Conservation (phyloP, 1,140 invertebrate genomes). For the Danaus melanippus region DNA sequence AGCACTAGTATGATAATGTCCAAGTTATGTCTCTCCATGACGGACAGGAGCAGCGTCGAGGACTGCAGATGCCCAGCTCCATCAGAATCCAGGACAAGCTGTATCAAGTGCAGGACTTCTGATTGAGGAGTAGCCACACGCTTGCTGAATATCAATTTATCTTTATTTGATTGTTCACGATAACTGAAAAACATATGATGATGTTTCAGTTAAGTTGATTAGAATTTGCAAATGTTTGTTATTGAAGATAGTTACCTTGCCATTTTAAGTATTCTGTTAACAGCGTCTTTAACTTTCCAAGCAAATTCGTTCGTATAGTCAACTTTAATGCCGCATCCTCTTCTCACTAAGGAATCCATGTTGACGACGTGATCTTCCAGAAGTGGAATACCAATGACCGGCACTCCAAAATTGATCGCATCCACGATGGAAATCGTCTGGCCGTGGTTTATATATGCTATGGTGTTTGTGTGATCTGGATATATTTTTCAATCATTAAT, state of each 20-base stretch:
- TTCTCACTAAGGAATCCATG: conserved; percentile 17
- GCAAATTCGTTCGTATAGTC: conserved; percentile 24
- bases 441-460: conserved; percentile 77
- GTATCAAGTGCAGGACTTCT: conserved; percentile 34
- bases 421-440: conserved; percentile 77
- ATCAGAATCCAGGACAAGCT: conserved; percentile 28
- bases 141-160: conserved; percentile 27
- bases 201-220: background rate
- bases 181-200: conserved; percentile 24
- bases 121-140: conserved; percentile 24
- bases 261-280: conserved; percentile 32
- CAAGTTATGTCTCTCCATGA: conserved; percentile 24
- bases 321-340: conserved; percentile 27
- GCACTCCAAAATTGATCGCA: conserved; percentile 76
- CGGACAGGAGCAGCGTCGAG: conserved; percentile 22
- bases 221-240: background rate
- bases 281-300: conserved; percentile 21
- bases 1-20: conserved; percentile 26
- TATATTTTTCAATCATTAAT: conserved; percentile 26
- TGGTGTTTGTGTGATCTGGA: conserved; percentile 76
- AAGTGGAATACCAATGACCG: conserved; percentile 77
- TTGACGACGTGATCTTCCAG: conserved; percentile 75
- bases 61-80: conserved; percentile 39
- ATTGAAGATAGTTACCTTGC: conserved; percentile 22
- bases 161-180: conserved; percentile 18